Percentiles rank a stretch among this genome's conserved stretches.
phyloP scores from a whole-genome alignment of 2,888 invertebrate species.

The Troides oblongomaculatus region DNA sequence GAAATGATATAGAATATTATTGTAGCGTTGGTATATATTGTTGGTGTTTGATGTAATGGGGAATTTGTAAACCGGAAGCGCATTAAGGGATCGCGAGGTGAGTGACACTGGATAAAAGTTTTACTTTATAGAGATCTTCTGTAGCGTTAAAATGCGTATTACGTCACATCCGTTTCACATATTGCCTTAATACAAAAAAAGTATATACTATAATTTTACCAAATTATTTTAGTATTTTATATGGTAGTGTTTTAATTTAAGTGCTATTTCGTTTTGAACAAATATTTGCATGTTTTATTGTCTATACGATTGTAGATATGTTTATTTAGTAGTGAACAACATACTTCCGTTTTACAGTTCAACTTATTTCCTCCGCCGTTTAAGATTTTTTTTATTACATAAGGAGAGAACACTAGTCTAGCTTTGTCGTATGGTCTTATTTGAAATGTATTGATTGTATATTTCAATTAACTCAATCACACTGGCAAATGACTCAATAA shows the following conservation, averaged over 20 bases:
- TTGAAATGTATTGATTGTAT: no score
- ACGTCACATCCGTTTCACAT: conserved; percentile 18
- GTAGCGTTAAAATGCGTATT: conserved; percentile 4
- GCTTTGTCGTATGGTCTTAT: no score
- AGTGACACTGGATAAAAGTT: not conserved
- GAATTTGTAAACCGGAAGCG: conserved; percentile 4
- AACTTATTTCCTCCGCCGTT: not conserved
- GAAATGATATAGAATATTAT: conserved; percentile 21
- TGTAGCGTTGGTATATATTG: conserved; percentile 26
- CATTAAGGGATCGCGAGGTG: not conserved
- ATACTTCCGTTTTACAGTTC: not conserved
- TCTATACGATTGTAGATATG: conserved; percentile 4
- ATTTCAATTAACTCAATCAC: no score
- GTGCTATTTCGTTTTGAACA: not conserved
- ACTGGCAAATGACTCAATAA: no score
- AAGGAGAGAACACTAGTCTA: no score
- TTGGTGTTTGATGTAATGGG: conserved; percentile 11
- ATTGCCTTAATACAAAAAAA: conserved; percentile 13
- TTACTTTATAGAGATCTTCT: not conserved
- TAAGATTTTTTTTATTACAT: no score
- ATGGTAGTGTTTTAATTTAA: conserved; percentile 3
- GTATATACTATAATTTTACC: conserved; percentile 20
- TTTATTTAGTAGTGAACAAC: not conserved
- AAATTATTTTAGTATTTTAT: conserved; percentile 4
- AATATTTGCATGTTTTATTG: conserved; percentile 15